Base-by-base conservation (phyloP, 2,113 vertebrate species). In the Nannospalax galili region DNA sequence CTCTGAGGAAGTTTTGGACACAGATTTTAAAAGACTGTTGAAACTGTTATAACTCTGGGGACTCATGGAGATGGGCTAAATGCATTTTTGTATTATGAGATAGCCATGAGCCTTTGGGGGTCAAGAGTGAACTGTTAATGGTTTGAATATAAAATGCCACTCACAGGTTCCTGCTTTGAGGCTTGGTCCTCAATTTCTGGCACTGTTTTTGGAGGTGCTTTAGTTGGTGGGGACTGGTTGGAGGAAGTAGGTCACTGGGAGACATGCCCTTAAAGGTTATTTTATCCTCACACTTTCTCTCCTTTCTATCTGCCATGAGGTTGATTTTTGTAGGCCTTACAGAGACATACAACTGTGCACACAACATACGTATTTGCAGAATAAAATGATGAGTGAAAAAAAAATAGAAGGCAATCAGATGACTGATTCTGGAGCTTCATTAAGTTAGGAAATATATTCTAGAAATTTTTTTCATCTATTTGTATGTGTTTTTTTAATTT, bases 401-500 rank as follows among this genome's bases (percentile, higher is more conserved):
- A 81, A 77, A 81, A 40, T 35, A 87, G 37, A 92, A 84, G 56
- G 45, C 26, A 72, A 79, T 81, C 37, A 78, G 60, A 90, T 70
- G 26, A 2, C 24, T 89, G 74, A 30, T 90, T 92, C 85, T 72
- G 75, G 42, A n/a, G 19, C 12, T 78, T 16, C 56, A 67, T 37
- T 30, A 80, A 91, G 12, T 37, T 40, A 30, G 28, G 74, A 74
- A 91, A 93, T 81, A 93, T 4, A 87, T 42, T 91, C 74, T 92
- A 90, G 56, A 52, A 95, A 92, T 90, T 12, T 45, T 75, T 62
- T 69, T n/a, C n/a, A n/a, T n/a, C n/a, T n/a, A n/a, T n/a, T n/a
- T n/a, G n/a, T n/a, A n/a, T n/a, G n/a, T n/a, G n/a, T n/a, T n/a
- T n/a, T n/a, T n/a, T n/a, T n/a, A n/a, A n/a, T n/a, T n/a, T n/a